phyloP scores from a whole-genome alignment of 2,888 invertebrate genomes.

The Apodemia mormo region DNA sequence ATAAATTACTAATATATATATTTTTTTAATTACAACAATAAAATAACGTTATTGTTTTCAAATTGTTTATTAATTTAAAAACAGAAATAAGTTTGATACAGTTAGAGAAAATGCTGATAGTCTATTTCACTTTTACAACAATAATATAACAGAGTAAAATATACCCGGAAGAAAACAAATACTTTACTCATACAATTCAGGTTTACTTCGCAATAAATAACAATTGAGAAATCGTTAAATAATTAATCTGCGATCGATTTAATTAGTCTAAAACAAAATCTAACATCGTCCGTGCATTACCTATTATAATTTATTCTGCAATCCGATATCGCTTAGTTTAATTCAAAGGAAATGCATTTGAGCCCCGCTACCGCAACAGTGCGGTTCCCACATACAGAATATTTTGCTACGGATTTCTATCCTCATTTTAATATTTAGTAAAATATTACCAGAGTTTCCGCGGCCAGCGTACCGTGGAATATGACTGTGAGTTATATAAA shows the following conservation, averaged over 20 bases:
- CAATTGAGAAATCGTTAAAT: slow-evolving; percentile 16
- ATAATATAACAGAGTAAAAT: not conserved
- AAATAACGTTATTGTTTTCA: too few species aligned
- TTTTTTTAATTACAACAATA: too few species aligned
- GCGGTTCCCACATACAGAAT: slow-evolving; percentile 50
- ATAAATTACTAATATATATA: too few species aligned
- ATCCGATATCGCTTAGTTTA: slow-evolving; percentile 53
- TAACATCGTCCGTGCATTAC: slow-evolving; percentile 31
- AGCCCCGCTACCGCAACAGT: slow-evolving; percentile 45
- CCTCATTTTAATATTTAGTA: slow-evolving; percentile 51
- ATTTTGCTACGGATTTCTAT: slow-evolving; percentile 42
- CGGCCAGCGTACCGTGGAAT: slow-evolving; percentile 40
- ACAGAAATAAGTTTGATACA: too few species aligned
- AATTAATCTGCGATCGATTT: slow-evolving; percentile 24
- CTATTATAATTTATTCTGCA: slow-evolving; percentile 42
- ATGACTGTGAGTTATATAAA: slow-evolving; percentile 37
- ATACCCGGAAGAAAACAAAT: not conserved
- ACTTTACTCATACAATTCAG: not conserved
- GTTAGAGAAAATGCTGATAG: too few species aligned
- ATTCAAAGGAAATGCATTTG: slow-evolving; percentile 60
- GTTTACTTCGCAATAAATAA: slow-evolving; percentile 10
- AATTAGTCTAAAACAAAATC: slow-evolving; percentile 40
- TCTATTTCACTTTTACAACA: too few species aligned
- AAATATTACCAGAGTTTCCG: slow-evolving; percentile 44
- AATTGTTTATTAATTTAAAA: too few species aligned